Conservation (phyloP, 2,113 vertebrate species). For the Turdus rufiventris region DNA sequence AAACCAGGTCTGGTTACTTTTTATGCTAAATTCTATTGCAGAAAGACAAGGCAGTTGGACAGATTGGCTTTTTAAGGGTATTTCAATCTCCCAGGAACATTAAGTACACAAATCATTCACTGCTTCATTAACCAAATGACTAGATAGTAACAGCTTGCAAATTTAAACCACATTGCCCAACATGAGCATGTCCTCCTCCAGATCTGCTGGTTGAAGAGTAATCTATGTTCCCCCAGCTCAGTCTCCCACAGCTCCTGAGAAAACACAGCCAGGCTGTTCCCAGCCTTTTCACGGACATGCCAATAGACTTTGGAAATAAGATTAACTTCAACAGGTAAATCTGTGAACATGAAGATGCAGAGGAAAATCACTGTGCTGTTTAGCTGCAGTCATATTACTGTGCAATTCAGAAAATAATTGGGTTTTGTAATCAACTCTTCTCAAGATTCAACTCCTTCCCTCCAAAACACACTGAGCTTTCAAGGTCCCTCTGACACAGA, state of each 20-base stretch:
- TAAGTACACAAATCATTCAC: neutral
- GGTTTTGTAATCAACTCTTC: neutral
- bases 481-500: neutral
- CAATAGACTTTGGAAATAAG: neutral
- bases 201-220: neutral
- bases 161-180: conserved; percentile 2
- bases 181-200: neutral
- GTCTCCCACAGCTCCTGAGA: conserved; percentile 19
- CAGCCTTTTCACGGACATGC: neutral
- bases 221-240: neutral
- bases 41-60: neutral
- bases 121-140: conserved; percentile 35
- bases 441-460: neutral
- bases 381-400: neutral
- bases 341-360: neutral
- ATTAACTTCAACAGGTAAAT: neutral
- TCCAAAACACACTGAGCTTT: neutral
- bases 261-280: conserved; percentile 44
- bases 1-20: neutral
- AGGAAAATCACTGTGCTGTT: neutral
- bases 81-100: neutral
- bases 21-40: neutral
- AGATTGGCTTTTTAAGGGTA: neutral
- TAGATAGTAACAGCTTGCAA: conserved; percentile 18
- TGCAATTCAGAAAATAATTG: neutral